These are phyloP conservation scores for Epicauta chinensis DNA, from an alignment of 1,140 invertebrate genomes.

Conservation along the genomic window DNA sequence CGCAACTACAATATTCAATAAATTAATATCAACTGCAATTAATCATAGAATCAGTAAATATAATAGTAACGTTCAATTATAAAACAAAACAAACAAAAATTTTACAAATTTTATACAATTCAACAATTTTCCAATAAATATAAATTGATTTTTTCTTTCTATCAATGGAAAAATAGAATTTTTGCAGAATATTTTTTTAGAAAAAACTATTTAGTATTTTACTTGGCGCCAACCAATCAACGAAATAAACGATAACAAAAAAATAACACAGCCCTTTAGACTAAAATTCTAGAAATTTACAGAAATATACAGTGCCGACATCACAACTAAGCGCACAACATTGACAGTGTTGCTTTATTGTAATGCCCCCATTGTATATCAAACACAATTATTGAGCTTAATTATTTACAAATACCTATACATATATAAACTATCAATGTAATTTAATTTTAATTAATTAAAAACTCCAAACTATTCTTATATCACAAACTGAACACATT, in stretches of 20 bases:
- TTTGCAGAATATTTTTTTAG: neutral
- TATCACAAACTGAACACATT: conserved; percentile 28
- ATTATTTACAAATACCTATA: conserved; percentile 3
- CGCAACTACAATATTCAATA: neutral
- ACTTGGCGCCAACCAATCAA: neutral
- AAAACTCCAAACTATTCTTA: conserved; percentile 4
- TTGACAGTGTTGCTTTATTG: too few species aligned
- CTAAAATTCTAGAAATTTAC: too few species aligned
- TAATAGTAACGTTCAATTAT: too few species aligned
- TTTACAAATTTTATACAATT: too few species aligned
- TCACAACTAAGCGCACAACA: too few species aligned
- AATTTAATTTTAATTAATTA: conserved; percentile 5
- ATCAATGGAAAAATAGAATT: conserved; percentile 11
- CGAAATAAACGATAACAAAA: conserved; percentile 1
- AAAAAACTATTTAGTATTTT: neutral
- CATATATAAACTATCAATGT: too few species aligned
- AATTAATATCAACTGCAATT: conserved; percentile 9
- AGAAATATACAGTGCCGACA: too few species aligned
- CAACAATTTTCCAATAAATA: too few species aligned
- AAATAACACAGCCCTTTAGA: conserved; percentile 7
- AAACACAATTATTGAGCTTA: conserved; percentile 14
- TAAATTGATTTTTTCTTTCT: too few species aligned
- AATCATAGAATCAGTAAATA: too few species aligned
- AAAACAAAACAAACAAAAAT: too few species aligned
- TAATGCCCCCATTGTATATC: too few species aligned